Evolutionary conservation across 2,888 invertebrate species (phyloP), one percentile per base, ranked within the genome.

Genomic region (Melanophora roralis): DNA sequence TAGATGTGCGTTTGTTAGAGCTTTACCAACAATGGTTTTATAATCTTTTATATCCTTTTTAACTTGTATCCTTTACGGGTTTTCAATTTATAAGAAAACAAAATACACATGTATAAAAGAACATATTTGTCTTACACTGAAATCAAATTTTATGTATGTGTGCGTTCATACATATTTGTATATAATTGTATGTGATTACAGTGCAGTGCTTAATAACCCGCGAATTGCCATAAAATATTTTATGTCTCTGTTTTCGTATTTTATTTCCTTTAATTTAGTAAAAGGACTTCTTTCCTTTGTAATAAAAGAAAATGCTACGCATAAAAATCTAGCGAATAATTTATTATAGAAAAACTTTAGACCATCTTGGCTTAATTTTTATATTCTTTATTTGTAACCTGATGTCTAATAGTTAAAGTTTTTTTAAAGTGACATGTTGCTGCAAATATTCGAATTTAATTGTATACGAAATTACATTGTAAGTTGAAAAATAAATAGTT

Each of bases 201-300:
- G 71, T 23, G 19, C 57, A 65, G 78, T 81, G 79, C 72, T 85
- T 84, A 85, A 85, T 84, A 82, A 85, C 83, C 83, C 84, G 84
- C 86, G 86, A 85, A 85, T 85, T 84, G 83, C 83, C 83, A 82
- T 85, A 84, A 84, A 84, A 83, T 82, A 84, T 80, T 85, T 84
- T 86, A 85, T 82, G 68, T 77, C 40, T 40, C 43, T 64, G n/a
- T n/a, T n/a, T 7, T 40, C 40, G 23, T 32, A 60, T 47, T 19
- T 11, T 34, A 11, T 51, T 27, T 43, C 43, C 53, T 51, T 62
- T 45, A n/a, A n/a, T 49, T 69, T 34, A 49, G 14, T 40, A 3
- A 5, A 40, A 40, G 32, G 60, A 27, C 49, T 64, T 62, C 55
- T 49, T 60, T 51, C 16, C 27, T 51, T 59, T 27, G n/a, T 27